phyloP scores from a whole-genome alignment of 2,113 vertebrate species.

The Eurypyga helias region DNA sequence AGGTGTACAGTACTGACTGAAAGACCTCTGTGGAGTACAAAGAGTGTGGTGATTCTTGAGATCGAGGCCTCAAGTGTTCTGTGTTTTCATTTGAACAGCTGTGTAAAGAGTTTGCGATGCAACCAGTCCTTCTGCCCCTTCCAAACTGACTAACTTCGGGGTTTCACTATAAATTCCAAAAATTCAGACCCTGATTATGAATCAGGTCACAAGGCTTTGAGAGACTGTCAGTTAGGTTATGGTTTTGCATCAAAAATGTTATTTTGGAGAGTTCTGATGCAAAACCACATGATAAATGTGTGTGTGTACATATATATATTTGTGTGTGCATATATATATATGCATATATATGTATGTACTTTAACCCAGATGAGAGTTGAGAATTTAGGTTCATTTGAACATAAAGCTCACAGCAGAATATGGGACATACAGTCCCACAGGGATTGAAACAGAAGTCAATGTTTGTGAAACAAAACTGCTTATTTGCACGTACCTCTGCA shows the following conservation, averaged over 20 bases:
- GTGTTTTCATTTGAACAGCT: constrained; percentile 60
- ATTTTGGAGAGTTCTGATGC: neutral
- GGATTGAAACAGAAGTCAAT: constrained; percentile 1
- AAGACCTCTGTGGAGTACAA: constrained; percentile 65
- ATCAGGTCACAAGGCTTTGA: neutral
- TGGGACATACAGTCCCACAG: neutral
- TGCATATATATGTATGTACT: neutral
- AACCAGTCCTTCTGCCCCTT: neutral
- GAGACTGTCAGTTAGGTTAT: neutral
- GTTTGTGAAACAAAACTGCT: neutral
- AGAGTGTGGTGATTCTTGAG: constrained; percentile 49
- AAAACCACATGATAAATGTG: neutral
- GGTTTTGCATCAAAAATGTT: neutral
- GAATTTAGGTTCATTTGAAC: constrained; percentile 22
- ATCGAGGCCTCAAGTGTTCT: constrained; percentile 56
- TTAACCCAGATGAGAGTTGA: neutral
- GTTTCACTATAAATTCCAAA: neutral
- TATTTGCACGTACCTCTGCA: neutral
- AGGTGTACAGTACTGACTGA: constrained; percentile 61
- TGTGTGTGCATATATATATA: neutral
- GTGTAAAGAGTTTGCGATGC: neutral
- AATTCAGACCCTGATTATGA: neutral
- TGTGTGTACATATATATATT: neutral
- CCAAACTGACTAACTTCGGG: neutral
- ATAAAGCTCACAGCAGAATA: constrained; percentile 29